Conservation (phyloP, 2,797 vertebrate species). For the Premnoplex brunnescens region DNA sequence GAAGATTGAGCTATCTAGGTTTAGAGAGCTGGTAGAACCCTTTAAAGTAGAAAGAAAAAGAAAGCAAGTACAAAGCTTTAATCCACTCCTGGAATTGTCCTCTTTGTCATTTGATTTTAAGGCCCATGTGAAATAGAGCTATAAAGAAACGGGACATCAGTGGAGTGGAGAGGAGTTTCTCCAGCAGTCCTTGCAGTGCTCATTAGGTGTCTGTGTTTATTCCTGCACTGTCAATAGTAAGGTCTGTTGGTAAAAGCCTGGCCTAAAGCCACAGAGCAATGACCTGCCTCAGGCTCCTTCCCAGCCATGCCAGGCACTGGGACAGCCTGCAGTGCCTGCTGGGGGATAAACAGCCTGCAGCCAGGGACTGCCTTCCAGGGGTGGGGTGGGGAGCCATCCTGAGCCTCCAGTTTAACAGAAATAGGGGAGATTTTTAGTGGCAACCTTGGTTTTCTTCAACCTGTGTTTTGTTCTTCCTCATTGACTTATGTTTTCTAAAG, state of each 20-base stretch:
- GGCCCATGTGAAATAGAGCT: neutral
- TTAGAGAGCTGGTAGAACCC: neutral
- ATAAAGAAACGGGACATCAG: neutral
- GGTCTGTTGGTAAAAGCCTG: constrained; percentile 7
- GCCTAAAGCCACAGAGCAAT: neutral
- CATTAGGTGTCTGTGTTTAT: constrained; percentile 1
- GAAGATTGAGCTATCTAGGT: neutral
- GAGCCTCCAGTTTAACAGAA: neutral
- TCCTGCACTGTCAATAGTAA: neutral
- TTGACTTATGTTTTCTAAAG: neutral
- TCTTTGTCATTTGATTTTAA: neutral
- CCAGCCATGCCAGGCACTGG: neutral
- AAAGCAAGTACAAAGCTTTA: neutral
- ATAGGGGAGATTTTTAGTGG: neutral
- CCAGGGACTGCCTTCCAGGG: neutral
- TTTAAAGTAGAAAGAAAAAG: neutral
- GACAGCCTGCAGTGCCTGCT: neutral
- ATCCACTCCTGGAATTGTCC: neutral
- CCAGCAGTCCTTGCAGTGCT: neutral
- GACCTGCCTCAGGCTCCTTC: neutral
- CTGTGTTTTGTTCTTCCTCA: neutral
- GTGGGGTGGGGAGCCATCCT: no score
- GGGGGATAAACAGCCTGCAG: neutral
- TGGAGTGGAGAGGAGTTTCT: neutral
- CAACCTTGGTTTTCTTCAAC: neutral